Evolutionary conservation across 2,797 vertebrate species (phyloP), one percentile per base, ranked within the genome.

Genomic region (Clarias fuscus): DNA sequence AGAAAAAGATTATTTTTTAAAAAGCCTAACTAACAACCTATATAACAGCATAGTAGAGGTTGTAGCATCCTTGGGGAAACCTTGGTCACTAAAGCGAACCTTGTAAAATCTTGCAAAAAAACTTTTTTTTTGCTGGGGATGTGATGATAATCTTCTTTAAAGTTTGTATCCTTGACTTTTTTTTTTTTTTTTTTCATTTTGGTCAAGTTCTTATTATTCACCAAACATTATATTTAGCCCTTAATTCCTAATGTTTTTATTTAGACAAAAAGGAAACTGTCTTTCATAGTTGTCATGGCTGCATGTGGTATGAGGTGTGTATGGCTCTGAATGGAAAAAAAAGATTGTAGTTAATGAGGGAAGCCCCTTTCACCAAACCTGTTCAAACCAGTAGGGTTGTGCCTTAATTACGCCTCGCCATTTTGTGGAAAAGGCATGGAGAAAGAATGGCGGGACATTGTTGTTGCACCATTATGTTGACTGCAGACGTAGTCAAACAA

Each of bases 221-320:
- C 33, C 27, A 70, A 20, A 7, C 1, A 27, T 15, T 30, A 30
- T 58, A 58, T 59, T 77, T 77, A 59, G 17, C 17, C 58, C 17
- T 77, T 58, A 30, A 18, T 77, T 15, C 73, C 15, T 27, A 76
- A 8, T 18, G 24, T 5, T 75, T 53, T 43, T 8, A 33, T 68
- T 62, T 61, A n/a, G 1, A 37, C 43, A 6, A 27, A 59, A 58
- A 59, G 27, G 43, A 83, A 78, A 78, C 62, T 43, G 71, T 87
- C 82, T 56, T 77, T 27, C 40, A 82, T 65, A 61, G 61, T 79
- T 89, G 78, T 82, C 80, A 37, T 73, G n/a, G 15, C 24, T 56
- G 18, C 48, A 76, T 27, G 2, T 33, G 20, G 53, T 64, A 10
- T 87, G 64, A 53, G 58, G 70, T 67, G 37, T 80, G 40, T 33